Evolutionary conservation across 1,140 invertebrate genomes (phyloP).

Genomic region (Panonychus citri): DNA sequence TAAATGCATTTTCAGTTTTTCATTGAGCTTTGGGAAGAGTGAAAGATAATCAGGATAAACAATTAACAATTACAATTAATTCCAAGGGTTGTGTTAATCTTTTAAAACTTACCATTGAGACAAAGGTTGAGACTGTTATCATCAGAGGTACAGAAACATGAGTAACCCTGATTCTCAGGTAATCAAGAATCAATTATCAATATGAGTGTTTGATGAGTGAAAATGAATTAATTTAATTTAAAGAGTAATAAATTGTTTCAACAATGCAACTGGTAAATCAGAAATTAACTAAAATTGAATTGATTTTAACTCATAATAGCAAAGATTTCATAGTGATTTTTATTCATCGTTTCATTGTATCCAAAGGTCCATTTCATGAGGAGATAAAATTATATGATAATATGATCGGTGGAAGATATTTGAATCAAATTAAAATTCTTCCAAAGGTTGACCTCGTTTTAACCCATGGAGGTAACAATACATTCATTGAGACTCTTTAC

Average conservation of each 20-base stretch:
- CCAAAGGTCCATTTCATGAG: neutral
- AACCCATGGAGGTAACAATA: constrained; percentile 4
- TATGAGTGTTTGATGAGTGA: neutral
- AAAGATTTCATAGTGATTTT: neutral
- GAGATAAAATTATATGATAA: neutral
- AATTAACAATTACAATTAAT: no score
- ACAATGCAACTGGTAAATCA: constrained; percentile 2
- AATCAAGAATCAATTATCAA: constrained; percentile 6
- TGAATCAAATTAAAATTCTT: constrained; percentile 3
- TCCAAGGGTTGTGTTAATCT: no score
- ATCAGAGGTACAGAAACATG: neutral
- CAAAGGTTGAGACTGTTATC: no score
- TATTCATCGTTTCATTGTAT: neutral
- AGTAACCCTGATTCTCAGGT: neutral
- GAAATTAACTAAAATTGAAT: neutral
- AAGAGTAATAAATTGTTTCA: neutral
- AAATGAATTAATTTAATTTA: neutral
- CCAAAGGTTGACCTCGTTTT: constrained; percentile 2
- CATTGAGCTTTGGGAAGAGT: constrained; percentile 3
- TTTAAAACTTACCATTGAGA: no score
- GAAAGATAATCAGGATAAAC: no score
- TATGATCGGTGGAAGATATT: constrained; percentile 4
- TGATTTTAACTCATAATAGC: neutral
- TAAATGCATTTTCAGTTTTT: constrained; percentile 14
- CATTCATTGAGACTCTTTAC: constrained; percentile 2